Evolutionary conservation across 30 jellyfish, hydroid and myxozoan genomes (phyloP).

Genomic region (Turritopsis dohrnii): DNA sequence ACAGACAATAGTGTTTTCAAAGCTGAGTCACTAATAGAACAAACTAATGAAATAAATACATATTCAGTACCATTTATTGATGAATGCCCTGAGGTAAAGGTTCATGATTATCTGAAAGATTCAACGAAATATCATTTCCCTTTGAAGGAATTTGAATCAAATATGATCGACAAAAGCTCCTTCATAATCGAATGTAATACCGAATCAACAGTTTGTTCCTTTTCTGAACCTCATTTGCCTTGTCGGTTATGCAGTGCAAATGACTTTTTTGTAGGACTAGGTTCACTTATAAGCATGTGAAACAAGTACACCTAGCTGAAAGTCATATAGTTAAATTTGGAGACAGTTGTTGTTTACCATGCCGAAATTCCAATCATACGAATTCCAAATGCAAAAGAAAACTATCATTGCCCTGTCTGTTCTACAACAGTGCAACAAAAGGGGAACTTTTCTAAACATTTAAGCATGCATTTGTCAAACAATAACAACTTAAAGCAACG

Average conservation of each 20-base stretch:
- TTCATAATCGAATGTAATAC: not conserved
- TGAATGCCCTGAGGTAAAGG: not conserved
- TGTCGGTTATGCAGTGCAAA: not conserved
- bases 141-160: not conserved
- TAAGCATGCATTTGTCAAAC: not conserved
- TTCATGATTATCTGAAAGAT: not conserved
- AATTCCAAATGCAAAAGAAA: not conserved
- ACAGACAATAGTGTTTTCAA: too few species aligned
- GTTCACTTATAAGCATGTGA: not conserved
- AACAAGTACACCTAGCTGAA: not conserved
- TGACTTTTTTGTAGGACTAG: not conserved
- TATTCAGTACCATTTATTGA: not conserved
- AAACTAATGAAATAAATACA: not conserved
- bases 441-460: not conserved
- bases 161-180: not conserved
- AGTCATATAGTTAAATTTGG: not conserved
- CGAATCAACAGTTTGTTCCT: not conserved
- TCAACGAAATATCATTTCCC: not conserved
- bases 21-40: not conserved
- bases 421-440: not conserved
- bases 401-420: not conserved
- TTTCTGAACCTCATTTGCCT: not conserved
- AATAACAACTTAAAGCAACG: not conserved
- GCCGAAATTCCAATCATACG: not conserved
- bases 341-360: not conserved